Evolutionary conservation across 2,797 vertebrate genomes (phyloP).

Genomic region (Lepus townsendii): DNA sequence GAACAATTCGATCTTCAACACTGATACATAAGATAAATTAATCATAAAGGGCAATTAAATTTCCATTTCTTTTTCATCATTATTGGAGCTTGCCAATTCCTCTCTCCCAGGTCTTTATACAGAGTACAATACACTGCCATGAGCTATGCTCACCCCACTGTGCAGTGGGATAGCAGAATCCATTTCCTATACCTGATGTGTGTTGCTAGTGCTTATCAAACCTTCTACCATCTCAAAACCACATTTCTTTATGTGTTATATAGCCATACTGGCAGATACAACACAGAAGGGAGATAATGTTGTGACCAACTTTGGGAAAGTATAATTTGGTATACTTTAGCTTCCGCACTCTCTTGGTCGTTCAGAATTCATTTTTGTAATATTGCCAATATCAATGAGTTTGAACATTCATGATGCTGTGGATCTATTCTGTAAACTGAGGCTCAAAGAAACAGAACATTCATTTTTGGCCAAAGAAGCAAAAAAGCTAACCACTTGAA

Average conservation of each 20-base stretch:
- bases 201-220: too few species aligned
- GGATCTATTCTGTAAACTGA: background rate
- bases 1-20: too few species aligned
- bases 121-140: too few species aligned
- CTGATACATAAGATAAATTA: too few species aligned
- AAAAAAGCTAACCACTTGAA: background rate
- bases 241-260: background rate
- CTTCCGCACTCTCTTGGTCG: background rate
- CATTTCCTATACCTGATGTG: too few species aligned
- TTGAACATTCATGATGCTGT: background rate
- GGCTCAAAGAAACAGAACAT: background rate
- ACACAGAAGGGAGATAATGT: background rate
- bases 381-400: background rate
- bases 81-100: too few species aligned
- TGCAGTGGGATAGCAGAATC: too few species aligned
- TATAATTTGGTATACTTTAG: background rate
- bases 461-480: background rate
- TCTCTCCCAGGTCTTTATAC: too few species aligned
- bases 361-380: background rate
- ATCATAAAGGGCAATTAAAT: too few species aligned
- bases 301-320: background rate
- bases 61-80: too few species aligned
- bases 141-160: too few species aligned
- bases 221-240: background rate
- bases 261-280: background rate